Conservation (phyloP, 23 tunicate genomes). For the Styela plicata region DNA sequence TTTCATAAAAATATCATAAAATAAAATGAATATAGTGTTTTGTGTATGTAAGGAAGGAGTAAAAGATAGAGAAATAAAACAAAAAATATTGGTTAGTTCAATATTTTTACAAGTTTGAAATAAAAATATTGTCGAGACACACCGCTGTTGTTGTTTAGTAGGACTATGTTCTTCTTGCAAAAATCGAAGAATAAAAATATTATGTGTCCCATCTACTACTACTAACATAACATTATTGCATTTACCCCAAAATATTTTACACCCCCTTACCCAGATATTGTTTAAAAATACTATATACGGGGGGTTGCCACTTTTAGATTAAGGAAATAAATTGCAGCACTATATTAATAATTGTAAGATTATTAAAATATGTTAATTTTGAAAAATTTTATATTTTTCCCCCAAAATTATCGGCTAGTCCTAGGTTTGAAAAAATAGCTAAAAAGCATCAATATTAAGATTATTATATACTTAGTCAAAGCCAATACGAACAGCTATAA, state of each 20-base stretch:
- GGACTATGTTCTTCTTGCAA: not conserved
- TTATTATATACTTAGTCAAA: not conserved
- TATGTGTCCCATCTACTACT: too few species aligned
- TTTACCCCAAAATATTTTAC: too few species aligned
- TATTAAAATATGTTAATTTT: too few species aligned
- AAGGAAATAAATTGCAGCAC: too few species aligned
- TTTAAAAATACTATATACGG: too few species aligned
- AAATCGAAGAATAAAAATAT: too few species aligned
- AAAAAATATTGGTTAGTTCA: slow-evolving; percentile 8
- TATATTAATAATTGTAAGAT: too few species aligned
- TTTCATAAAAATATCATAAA: not conserved
- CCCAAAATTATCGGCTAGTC: not conserved
- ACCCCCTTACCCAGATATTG: too few species aligned
- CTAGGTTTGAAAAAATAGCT: not conserved
- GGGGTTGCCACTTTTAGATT: too few species aligned
- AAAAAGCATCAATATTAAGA: not conserved
- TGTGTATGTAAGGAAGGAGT: not conserved
- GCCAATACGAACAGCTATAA: not conserved
- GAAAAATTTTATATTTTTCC: too few species aligned
- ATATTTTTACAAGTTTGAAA: too few species aligned
- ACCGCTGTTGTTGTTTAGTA: not conserved
- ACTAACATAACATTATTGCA: too few species aligned
- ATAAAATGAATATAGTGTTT: not conserved
- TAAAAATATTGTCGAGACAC: not conserved
- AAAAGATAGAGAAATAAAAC: not conserved